These are phyloP conservation scores for Clavelina lepadiformis DNA, from an alignment of 23 tunicate genomes.

Conservation along the genomic window DNA sequence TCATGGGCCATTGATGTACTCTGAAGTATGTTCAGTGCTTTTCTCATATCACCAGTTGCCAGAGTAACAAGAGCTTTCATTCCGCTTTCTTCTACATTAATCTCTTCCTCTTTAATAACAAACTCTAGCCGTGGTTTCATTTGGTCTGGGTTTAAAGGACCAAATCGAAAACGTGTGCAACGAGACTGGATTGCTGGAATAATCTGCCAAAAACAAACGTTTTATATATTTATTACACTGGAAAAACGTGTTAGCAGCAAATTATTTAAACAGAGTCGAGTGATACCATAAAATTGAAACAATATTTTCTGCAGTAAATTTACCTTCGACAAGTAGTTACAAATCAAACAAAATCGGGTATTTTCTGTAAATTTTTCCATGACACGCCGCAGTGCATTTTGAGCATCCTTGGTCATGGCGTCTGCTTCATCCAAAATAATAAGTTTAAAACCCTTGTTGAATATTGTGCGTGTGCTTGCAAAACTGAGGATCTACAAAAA, in stretches of 20 bases:
- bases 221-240: too few relatives aligned
- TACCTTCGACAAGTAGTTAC: slow-evolving; percentile 74
- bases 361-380: slow-evolving; percentile 99
- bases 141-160: slow-evolving; percentile 74
- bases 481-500: slow-evolving; percentile 66
- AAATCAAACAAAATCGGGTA: slow-evolving; percentile 88
- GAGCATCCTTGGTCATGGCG: slow-evolving; percentile 99
- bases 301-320: neutral
- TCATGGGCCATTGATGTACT: slow-evolving; percentile 86
- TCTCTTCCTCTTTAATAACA: slow-evolving; percentile 52
- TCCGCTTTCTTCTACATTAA: slow-evolving; percentile 61
- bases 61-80: slow-evolving; percentile 79
- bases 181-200: slow-evolving; percentile 93
- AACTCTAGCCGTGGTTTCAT: slow-evolving; percentile 91
- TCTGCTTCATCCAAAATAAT: slow-evolving; percentile 98
- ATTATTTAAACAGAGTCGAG: neutral
- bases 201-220: too few relatives aligned
- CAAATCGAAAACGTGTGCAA: slow-evolving; percentile 94
- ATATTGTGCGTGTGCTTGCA: slow-evolving; percentile 90
- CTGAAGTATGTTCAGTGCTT: slow-evolving; percentile 71
- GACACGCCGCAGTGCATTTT: slow-evolving; percentile 91
- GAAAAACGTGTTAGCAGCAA: too few relatives aligned
- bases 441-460: slow-evolving; percentile 89
- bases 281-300: neutral
- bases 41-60: slow-evolving; percentile 92